These are phyloP conservation scores for Heterodera filipjevi DNA, from an alignment of 2,888 invertebrate genomes.

Conservation along the genomic window DNA sequence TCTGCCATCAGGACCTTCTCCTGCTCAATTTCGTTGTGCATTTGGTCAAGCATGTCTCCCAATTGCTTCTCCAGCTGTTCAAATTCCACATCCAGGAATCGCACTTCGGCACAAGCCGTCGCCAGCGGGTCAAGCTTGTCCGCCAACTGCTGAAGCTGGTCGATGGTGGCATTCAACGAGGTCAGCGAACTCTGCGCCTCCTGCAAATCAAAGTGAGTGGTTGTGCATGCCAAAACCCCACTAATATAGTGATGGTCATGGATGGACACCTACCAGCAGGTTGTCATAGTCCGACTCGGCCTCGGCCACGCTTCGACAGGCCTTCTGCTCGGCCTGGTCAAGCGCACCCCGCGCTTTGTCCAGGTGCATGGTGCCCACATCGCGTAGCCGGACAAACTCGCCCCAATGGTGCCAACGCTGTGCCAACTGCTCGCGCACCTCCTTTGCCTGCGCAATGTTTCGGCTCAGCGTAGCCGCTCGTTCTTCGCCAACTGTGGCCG, in stretches of 20 bases:
- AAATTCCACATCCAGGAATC: conserved; percentile 55
- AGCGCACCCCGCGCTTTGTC: conserved; percentile 27
- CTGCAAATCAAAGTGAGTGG: conserved; percentile 7
- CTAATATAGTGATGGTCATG: no score
- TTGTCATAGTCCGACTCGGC: conserved; percentile 28
- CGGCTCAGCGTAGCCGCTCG: no score
- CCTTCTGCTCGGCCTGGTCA: conserved; percentile 1
- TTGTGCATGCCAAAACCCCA: no score
- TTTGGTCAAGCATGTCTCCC: conserved; percentile 37
- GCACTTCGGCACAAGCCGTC: conserved; percentile 49
- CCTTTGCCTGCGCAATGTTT: conserved; percentile 28
- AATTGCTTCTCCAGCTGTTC: conserved; percentile 51
- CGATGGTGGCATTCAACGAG: not conserved
- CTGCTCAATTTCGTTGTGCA: conserved; percentile 34
- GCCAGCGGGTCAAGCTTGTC: conserved; percentile 53
- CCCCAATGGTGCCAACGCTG: conserved; percentile 27
- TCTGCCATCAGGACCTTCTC: conserved; percentile 33
- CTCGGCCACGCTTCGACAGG: conserved; percentile 25
- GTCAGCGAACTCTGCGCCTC: not conserved
- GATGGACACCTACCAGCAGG: conserved; percentile 22
- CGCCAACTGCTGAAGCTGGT: conserved; percentile 39
- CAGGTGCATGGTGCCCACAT: conserved; percentile 42
- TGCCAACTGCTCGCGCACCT: conserved; percentile 13
- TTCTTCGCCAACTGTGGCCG: conserved; percentile 15
- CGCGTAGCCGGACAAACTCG: conserved; percentile 48